Percentiles rank a stretch among this genome's conserved stretches.
These are phyloP conservation scores for Catharus ustulatus DNA, from an alignment of 2,797 vertebrate genomes.

Conservation along the genomic window DNA sequence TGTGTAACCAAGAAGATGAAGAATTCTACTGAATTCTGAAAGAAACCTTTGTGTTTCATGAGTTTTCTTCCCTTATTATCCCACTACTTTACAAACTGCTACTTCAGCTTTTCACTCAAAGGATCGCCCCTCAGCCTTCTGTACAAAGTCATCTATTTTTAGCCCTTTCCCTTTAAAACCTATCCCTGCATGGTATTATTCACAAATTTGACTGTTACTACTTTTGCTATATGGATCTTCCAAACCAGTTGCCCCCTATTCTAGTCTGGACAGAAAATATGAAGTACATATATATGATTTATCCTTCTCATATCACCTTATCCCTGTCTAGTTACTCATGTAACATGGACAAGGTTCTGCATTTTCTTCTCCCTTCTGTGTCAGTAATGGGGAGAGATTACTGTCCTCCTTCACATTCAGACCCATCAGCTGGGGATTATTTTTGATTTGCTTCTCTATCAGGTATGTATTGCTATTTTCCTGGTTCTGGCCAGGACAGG, in stretches of 20 bases:
- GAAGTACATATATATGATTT: background rate
- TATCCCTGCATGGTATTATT: background rate
- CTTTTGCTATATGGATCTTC: background rate
- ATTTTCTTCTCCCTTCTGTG: background rate
- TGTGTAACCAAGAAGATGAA: slow-evolving; percentile 47
- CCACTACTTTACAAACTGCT: slow-evolving; percentile 2
- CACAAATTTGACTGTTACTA: background rate
- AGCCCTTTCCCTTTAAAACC: slow-evolving; percentile 19
- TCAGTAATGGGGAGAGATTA: background rate
- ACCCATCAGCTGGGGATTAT: background rate
- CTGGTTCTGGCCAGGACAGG: background rate
- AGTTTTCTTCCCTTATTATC: slow-evolving; percentile 19
- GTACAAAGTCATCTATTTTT: slow-evolving; percentile 38
- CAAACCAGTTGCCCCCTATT: background rate
- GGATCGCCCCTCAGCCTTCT: background rate
- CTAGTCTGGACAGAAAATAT: background rate
- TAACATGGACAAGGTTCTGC: background rate
- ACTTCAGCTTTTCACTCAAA: slow-evolving; percentile 25
- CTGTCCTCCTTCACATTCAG: background rate
- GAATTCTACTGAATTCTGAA: slow-evolving; percentile 37
- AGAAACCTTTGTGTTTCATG: slow-evolving; percentile 35
- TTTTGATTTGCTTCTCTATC: background rate
- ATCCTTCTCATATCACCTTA: background rate
- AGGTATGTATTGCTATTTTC: background rate
- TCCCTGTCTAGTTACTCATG: background rate